These are phyloP conservation scores for Istiophorus platypterus DNA, from an alignment of 2,113 vertebrate genomes.

Conservation along the genomic window DNA sequence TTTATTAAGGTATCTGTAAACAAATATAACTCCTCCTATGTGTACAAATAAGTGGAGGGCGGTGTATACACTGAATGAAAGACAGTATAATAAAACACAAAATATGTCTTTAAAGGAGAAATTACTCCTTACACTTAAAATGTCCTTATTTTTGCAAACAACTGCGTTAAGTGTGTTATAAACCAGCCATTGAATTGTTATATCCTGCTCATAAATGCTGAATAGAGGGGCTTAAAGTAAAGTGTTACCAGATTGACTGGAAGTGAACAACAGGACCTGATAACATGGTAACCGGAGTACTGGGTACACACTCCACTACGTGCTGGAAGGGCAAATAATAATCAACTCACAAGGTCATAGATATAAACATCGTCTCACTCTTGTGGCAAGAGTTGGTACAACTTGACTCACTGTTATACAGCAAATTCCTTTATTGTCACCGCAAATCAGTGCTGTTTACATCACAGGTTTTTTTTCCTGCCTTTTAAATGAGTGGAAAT, in stretches of 20 bases:
- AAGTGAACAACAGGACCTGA: neutral
- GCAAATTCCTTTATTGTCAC: neutral
- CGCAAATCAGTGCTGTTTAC: neutral
- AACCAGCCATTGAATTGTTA: neutral
- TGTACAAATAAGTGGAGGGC: too few species aligned
- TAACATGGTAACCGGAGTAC: neutral
- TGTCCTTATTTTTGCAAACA: neutral
- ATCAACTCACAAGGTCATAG: slow-evolving; percentile 24
- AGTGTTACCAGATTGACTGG: neutral
- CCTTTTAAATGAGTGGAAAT: neutral
- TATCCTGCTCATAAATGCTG: neutral
- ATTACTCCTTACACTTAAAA: neutral
- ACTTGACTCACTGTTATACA: neutral
- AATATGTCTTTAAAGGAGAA: neutral
- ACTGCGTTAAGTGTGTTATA: neutral
- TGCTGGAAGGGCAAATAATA: slow-evolving; percentile 13
- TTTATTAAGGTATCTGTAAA: neutral
- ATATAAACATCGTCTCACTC: slow-evolving; percentile 38
- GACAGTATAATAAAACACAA: neutral
- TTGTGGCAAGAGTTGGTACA: slow-evolving; percentile 22
- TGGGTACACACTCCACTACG: neutral
- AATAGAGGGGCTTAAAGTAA: neutral
- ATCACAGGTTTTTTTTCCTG: neutral
- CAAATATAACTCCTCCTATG: neutral
- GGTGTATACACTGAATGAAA: neutral